Evolutionary conservation across 2,888 invertebrate genomes (phyloP), one percentile per base, ranked within the genome.

Genomic region (Nasonia oneida): DNA sequence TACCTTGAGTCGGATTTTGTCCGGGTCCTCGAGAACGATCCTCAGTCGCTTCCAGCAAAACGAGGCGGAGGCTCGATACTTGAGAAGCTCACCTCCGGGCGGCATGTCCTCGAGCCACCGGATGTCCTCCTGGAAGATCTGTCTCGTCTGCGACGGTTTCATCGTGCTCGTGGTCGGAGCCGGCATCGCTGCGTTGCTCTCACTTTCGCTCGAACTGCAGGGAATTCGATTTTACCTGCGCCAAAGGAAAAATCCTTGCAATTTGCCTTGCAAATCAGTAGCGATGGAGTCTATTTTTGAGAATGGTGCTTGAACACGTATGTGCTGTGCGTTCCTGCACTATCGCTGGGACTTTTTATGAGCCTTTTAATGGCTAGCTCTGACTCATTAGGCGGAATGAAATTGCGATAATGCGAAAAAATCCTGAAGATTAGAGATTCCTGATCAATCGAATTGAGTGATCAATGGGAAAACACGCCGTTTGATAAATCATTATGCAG

Each of bases 31-130:
- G 12, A 95, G 89, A 15, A 94, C 92, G 2, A 94, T 88, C 87
- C 94, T 94, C 93, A 96, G 92, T 77, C 93, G 91, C 89, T 95
- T 95, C 95, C 95, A 95, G 88, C 94, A 93, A 89, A 96, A 95
- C 0, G 94, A 93, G 2, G 95, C 95, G 80, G 92, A 91, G 70
- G 93, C 93, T 76, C 95, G 93, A 90, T 95, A 95, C 6, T 90
- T 91, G 87, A 94, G 94, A n/a, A 95, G 91, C 1, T 95, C 94
- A 18, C 95, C 95, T 23, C 90, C 89, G 6, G 81, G 47, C 1
- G 91, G 92, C 84, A 91, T 88, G 82, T 92, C 90, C 6, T 90
- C 89, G 67, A 91, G 83, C 91, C 91, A 92, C 37, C 89, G 88
- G 0, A 89, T 83, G 84, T 91, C 90, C 78, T 90, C 90, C 14